Percentiles rank a stretch among this genome's conserved stretches.
Conservation (phyloP, 2,797 vertebrate genomes). For the Tolypeutes matacus region DNA sequence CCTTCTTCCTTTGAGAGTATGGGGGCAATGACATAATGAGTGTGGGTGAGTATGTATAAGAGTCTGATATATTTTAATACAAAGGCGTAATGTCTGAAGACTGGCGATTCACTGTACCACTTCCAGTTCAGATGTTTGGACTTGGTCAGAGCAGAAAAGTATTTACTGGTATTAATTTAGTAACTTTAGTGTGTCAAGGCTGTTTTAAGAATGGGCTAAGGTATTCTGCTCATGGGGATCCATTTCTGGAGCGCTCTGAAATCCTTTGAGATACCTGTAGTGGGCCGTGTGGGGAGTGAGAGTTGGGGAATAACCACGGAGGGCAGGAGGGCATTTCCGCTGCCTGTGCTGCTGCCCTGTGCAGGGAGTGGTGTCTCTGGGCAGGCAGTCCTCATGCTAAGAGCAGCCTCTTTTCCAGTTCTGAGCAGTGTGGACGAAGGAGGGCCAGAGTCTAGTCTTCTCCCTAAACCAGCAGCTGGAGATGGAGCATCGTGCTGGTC, state of each 20-base stretch:
- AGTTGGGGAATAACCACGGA: not conserved
- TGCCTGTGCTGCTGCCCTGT: not conserved
- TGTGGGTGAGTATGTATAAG: not conserved
- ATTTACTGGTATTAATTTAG: not conserved
- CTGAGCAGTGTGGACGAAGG: not conserved
- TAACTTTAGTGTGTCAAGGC: not conserved
- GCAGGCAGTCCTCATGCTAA: not conserved
- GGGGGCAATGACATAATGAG: not conserved
- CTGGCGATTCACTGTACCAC: not conserved
- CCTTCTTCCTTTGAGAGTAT: not conserved
- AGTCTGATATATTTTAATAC: not conserved
- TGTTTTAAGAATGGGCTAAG: constrained; percentile 42
- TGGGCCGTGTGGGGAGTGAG: not conserved
- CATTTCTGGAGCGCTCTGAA: not conserved
- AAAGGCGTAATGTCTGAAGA: not conserved
- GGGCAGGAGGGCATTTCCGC: not conserved
- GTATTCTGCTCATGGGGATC: not conserved
- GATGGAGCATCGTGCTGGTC: not conserved
- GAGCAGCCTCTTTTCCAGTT: not conserved
- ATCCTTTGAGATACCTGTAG: constrained; percentile 4
- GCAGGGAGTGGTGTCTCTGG: not conserved
- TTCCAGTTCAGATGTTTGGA: not conserved
- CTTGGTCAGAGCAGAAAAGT: constrained; percentile 20
- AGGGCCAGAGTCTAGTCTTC: not conserved
- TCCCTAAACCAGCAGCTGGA: not conserved